phyloP scores from a whole-genome alignment of 2,113 vertebrate genomes.

The Xenopus laevis region DNA sequence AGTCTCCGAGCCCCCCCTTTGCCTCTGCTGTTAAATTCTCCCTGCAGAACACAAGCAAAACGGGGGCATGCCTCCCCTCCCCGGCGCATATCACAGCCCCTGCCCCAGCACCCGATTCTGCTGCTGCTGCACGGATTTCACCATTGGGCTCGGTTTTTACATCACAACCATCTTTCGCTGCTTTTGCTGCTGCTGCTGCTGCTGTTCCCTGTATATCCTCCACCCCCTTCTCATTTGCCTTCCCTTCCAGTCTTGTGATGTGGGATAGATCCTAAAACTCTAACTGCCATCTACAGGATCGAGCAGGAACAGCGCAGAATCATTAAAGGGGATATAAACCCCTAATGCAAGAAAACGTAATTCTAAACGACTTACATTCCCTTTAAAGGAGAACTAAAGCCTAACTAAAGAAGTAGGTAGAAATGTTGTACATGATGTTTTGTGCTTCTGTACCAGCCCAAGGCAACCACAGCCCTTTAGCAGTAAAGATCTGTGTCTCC shows the following conservation, averaged over 20 bases:
- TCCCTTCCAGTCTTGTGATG: constrained; percentile 32
- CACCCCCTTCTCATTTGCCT: constrained; percentile 17
- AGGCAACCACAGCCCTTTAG: too few species aligned
- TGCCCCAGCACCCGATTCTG: not conserved
- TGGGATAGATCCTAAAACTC: constrained; percentile 1
- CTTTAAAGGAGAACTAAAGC: too few species aligned
- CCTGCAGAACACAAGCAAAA: not conserved
- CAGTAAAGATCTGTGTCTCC: too few species aligned
- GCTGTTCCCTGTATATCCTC: constrained; percentile 8
- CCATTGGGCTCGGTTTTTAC: constrained; percentile 1
- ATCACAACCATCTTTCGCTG: constrained; percentile 39
- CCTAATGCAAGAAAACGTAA: too few species aligned
- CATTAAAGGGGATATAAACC: too few species aligned
- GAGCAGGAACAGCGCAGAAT: not conserved
- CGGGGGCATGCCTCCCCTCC: not conserved
- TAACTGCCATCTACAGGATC: constrained; percentile 11
- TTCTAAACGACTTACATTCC: too few species aligned
- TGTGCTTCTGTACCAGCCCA: too few species aligned
- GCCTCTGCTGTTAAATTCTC: not conserved
- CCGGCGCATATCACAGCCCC: too few species aligned
- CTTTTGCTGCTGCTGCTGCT: constrained; percentile 29
- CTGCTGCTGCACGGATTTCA: constrained; percentile 6
- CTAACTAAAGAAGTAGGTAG: too few species aligned
- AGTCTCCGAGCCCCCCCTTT: constrained; percentile 14
- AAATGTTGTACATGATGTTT: too few species aligned